phyloP scores from a whole-genome alignment of 2,888 invertebrate genomes.

The Cordilura impudica region DNA sequence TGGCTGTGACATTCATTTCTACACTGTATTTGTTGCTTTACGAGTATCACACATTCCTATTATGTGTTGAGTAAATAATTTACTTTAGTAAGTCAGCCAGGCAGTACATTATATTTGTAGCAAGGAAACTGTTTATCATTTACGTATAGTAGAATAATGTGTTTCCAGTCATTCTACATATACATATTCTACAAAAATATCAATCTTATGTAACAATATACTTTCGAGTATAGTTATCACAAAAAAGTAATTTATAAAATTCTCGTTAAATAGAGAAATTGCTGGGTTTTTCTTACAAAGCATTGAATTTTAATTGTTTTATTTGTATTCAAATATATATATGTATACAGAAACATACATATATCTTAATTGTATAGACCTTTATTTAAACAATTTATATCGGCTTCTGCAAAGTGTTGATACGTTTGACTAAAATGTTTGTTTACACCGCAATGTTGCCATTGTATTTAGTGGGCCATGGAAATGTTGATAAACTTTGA shows the following conservation, averaged over 20 bases:
- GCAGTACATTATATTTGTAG: not conserved
- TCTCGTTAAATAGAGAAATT: not conserved
- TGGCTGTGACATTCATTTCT: too few species aligned
- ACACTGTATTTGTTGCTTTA: not conserved
- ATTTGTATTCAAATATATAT: not conserved
- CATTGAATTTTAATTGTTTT: not conserved
- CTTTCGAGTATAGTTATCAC: not conserved
- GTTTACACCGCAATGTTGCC: not conserved
- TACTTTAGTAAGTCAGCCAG: not conserved
- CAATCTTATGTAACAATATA: conserved; percentile 19
- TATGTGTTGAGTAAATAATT: not conserved
- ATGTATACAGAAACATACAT: not conserved
- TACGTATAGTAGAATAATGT: not conserved
- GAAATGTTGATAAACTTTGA: not conserved
- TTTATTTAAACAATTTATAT: not conserved
- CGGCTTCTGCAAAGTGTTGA: not conserved
- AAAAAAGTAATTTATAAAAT: not conserved
- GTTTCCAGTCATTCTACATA: not conserved
- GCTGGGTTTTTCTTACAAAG: too few species aligned
- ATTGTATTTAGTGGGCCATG: too few species aligned
- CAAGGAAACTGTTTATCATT: not conserved
- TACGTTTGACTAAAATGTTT: not conserved
- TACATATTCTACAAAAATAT: conserved; percentile 1
- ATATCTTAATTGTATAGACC: not conserved
- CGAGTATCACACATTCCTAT: not conserved